Evolutionary conservation across 2,113 vertebrate genomes (phyloP), one percentile per base, ranked within the genome.

Genomic region (Lonchura striata): DNA sequence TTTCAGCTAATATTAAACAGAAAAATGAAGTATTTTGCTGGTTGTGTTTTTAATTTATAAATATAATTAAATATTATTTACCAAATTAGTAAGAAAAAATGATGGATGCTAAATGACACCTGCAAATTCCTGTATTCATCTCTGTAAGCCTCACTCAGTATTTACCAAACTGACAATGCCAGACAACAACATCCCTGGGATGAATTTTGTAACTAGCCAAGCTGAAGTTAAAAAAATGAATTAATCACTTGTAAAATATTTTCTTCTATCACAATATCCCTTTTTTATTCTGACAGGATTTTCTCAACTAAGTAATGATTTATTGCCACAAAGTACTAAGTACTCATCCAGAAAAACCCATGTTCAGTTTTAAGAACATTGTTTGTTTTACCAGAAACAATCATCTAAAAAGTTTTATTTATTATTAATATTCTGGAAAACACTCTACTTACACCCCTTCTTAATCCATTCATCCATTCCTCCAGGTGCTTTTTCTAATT

Each of bases 231-330:
- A 65, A 80, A 60, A 52, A 41, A 28, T 72, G 13, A 94, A 69
- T 33, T 3, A 82, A 84, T 66, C 74, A 60, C 28, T 60, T 53
- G 11, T 39, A 71, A 81, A 89, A 92, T 41, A n/a, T 37, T 82
- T 61, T 57, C n/a, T 81, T 56, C 41, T 74, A 77, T 39, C 71
- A 80, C 11, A 70, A 59, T 10, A 95, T 12, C 46, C 23, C 50
- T 35, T 12, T 57, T 70, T 77, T 80, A 76, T 83, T 37, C 49
- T 79, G 59, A 72, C 22, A 74, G 46, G 75, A 84, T 86, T 92
- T 92, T 86, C 63, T 88, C 82, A 93, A 61, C 44, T 82, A 90
- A 72, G 71, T 39, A 74, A 93, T 65, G 22, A 77, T 82, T 75
- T 93, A 68, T 54, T 79, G 57, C 31, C 83, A 57, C 65, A 69